Conservation (phyloP, 2,113 vertebrate species). For the Octodon degus region DNA sequence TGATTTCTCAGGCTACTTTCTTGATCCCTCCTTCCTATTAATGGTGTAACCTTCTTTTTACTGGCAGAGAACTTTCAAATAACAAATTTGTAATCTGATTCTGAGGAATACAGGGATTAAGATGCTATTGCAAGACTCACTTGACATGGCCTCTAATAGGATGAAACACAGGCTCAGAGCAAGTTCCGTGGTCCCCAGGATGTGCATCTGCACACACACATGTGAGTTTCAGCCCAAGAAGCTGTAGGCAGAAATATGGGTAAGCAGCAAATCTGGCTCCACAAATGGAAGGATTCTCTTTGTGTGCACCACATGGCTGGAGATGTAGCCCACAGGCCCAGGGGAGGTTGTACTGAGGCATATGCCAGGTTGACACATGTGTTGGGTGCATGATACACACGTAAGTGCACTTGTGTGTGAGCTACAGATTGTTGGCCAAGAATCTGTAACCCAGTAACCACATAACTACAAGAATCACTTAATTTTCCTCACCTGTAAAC, state of each 20-base stretch:
- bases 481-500: slow-evolving; percentile 5
- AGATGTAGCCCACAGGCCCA: not conserved
- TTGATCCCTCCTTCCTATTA: slow-evolving; percentile 76
- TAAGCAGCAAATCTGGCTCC: not conserved
- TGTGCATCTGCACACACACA: not conserved
- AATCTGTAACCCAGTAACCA: not conserved
- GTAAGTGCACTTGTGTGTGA: not conserved
- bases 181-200: not conserved
- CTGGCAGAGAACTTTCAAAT: slow-evolving; percentile 60
- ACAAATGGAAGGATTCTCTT: not conserved
- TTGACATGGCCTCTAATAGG: slow-evolving; percentile 42
- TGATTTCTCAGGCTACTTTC: slow-evolving; percentile 81
- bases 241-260: not conserved
- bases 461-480: not conserved
- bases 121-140: slow-evolving; percentile 41
- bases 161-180: slow-evolving; percentile 16
- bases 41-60: slow-evolving; percentile 38
- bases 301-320: not conserved
- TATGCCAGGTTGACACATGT: not conserved
- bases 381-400: not conserved
- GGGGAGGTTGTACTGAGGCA: not conserved
- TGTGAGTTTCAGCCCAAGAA: not conserved
- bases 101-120: slow-evolving; percentile 69
- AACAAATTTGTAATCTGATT: slow-evolving; percentile 71
- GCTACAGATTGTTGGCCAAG: not conserved